A percentile compares a stretch with the other conserved stretches of the same genome.
Conservation (phyloP, 92 coral and sea anemone genomes). For the Pocillopora grandis region DNA sequence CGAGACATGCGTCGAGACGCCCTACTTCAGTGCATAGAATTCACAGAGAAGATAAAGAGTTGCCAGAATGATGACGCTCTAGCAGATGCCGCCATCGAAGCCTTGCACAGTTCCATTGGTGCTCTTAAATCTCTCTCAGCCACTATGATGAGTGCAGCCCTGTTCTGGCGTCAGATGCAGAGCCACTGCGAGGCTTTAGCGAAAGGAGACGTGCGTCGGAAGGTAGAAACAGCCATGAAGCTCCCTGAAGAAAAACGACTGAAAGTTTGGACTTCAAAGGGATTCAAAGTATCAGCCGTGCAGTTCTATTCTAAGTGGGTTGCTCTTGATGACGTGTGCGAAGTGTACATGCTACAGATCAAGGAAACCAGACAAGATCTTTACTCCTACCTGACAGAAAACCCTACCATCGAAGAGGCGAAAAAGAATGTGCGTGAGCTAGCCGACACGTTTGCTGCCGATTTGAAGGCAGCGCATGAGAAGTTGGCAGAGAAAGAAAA, state of each 20-base stretch:
- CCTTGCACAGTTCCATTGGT: conserved; percentile 70
- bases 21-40: conserved; percentile 54
- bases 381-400: conserved; percentile 54
- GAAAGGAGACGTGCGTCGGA: conserved; percentile 31
- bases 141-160: conserved; percentile 73
- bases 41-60: conserved; percentile 54
- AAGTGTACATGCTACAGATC: conserved; percentile 65
- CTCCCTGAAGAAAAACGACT: conserved; percentile 56
- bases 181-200: conserved; percentile 59
- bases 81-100: conserved; percentile 68
- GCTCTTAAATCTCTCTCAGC: conserved; percentile 69
- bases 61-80: conserved; percentile 47
- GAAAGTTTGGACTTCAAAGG: conserved; percentile 60
- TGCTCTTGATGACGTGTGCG: conserved; percentile 72
- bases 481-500: conserved; percentile 38
- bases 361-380: conserved; percentile 61
- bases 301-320: conserved; percentile 68
- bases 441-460: conserved; percentile 44
- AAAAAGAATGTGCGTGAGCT: conserved; percentile 47
- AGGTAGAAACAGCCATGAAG: conserved; percentile 51
- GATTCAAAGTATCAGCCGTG: conserved; percentile 54
- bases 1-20: conserved; percentile 58
- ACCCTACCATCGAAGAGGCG: conserved; percentile 65
- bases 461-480: conserved; percentile 50
- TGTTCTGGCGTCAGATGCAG: conserved; percentile 70